Conservation (phyloP, 2,113 vertebrate species). For the Elachura formosa region DNA sequence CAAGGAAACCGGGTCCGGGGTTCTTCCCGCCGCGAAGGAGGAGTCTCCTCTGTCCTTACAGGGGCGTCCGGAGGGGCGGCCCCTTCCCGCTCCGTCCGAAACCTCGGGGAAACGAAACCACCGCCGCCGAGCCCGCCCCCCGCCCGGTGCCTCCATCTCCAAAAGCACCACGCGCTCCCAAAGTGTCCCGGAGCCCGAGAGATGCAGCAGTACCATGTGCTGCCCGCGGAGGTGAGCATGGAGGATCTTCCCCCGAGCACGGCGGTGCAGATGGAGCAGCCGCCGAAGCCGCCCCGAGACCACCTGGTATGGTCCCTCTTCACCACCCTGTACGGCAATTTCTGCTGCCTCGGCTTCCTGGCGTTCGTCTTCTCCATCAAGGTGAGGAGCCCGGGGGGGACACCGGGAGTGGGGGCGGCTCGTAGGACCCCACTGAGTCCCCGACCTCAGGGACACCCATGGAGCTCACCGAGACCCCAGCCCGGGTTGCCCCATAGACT, state of each 20-base stretch:
- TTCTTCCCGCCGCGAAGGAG: not conserved
- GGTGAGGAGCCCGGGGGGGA: conserved; percentile 29
- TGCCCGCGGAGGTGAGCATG: not conserved
- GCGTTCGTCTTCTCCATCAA: conserved; percentile 86
- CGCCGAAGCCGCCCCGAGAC: conserved; percentile 64
- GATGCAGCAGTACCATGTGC: not conserved
- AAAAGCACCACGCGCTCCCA: fast-evolving
- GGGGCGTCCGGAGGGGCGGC: not conserved
- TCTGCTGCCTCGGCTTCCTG: conserved; percentile 85
- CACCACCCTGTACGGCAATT: conserved; percentile 80
- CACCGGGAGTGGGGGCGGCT: not conserved
- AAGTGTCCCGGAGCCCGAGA: fast-evolving
- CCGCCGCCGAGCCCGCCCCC: fast-evolving
- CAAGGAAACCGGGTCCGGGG: fast-evolving
- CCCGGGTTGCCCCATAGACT: not conserved
- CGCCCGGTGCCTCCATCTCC: fast-evolving
- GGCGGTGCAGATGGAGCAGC: conserved; percentile 58
- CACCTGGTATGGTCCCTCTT: conserved; percentile 83
- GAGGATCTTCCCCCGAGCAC: not conserved
- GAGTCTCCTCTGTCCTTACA: not conserved
- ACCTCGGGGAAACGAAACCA: not conserved
- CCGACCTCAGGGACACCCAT: not conserved
- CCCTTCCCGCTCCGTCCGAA: fast-evolving
- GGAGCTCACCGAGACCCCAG: not conserved
- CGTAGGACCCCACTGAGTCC: not conserved